These are phyloP conservation scores for Ptiloglossa arizonensis DNA, from an alignment of 1,140 invertebrate species.

Conservation along the genomic window DNA sequence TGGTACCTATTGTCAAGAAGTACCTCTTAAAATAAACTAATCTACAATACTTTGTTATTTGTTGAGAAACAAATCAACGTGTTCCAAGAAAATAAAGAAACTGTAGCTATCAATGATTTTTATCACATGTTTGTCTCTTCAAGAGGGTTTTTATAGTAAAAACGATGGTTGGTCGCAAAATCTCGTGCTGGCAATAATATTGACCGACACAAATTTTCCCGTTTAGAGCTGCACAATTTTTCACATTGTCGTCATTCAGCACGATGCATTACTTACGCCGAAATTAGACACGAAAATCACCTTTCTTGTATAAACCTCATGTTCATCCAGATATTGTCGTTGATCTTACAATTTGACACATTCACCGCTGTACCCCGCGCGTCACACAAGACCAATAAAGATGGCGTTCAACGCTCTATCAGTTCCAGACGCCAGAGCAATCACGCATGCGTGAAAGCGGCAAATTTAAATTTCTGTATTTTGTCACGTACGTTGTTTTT, in stretches of 20 bases:
- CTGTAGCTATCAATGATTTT: background rate
- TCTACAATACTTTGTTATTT: no score
- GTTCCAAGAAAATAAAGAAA: no score
- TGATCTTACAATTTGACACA: constrained; percentile 29
- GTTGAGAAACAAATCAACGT: background rate
- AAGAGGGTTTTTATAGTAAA: background rate
- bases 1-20: constrained; percentile 70
- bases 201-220: constrained; percentile 21
- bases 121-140: background rate
- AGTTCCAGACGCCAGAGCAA: background rate
- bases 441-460: background rate
- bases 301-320: constrained; percentile 61
- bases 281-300: constrained; percentile 38
- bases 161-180: background rate
- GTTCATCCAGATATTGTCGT: background rate
- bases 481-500: constrained; percentile 59
- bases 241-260: background rate
- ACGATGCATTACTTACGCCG: constrained; percentile 34
- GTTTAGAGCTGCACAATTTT: background rate
- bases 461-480: constrained; percentile 41
- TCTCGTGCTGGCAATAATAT: constrained; percentile 24
- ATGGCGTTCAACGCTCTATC: constrained; percentile 41
- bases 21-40: constrained; percentile 12
- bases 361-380: constrained; percentile 42
- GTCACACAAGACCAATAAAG: constrained; percentile 39